These are phyloP conservation scores for Paramuricea clavata DNA, from an alignment of 92 coral and sea anemone species.

Conservation along the genomic window DNA sequence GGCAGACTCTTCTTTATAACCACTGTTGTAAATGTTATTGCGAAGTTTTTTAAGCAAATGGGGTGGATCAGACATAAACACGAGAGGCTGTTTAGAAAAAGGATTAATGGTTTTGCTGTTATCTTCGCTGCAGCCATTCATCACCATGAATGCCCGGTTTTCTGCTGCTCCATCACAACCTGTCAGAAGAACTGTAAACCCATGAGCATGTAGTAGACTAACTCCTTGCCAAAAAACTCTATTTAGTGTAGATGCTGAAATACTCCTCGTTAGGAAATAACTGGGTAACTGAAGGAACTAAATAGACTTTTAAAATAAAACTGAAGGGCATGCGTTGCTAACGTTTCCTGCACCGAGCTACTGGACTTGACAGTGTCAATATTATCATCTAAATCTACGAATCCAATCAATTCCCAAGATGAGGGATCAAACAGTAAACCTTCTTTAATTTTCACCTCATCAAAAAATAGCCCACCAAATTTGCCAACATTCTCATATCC, in stretches of 20 bases:
- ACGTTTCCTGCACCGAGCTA: no score
- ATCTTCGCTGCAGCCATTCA: constrained; percentile 63
- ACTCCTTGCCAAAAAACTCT: constrained; percentile 75
- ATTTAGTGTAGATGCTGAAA: constrained; percentile 51
- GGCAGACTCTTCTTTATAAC: constrained; percentile 45
- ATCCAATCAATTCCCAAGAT: no score
- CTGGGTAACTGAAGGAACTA: constrained; percentile 55
- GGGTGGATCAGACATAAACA: constrained; percentile 71
- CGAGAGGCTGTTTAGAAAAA: constrained; percentile 50
- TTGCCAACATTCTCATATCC: no score
- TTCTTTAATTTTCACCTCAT: no score
- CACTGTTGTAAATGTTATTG: no score
- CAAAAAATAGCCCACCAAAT: no score
- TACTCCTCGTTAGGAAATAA: constrained; percentile 64
- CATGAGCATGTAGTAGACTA: constrained; percentile 64
- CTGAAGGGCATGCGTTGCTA: constrained; percentile 70
- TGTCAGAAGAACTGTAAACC: constrained; percentile 52
- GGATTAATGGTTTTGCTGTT: constrained; percentile 59
- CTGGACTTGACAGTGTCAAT: no score
- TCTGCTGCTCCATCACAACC: constrained; percentile 76
- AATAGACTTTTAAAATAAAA: constrained; percentile 60
- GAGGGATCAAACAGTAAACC: no score
- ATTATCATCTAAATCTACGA: no score
- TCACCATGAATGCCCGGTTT: constrained; percentile 60
- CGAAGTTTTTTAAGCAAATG: constrained; percentile 63